phyloP scores from a whole-genome alignment of 2,888 invertebrate species.

The Disparrhopalites patrizii region DNA sequence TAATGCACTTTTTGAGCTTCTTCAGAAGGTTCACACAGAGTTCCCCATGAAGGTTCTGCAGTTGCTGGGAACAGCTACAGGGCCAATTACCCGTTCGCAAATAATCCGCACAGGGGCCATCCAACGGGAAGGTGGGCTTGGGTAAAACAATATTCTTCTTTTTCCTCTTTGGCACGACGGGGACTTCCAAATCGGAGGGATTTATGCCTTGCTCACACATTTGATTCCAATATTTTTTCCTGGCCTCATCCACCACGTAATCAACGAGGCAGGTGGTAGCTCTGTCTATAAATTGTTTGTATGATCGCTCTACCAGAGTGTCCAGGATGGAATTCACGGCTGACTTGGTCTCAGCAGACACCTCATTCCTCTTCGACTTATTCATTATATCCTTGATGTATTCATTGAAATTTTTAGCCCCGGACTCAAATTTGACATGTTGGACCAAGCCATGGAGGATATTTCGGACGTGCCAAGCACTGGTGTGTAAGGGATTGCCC shows the following conservation, averaged over 20 bases:
- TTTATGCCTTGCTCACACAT: slow-evolving; percentile 6
- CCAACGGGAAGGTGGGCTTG: slow-evolving; percentile 13
- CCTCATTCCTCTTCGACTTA: not conserved
- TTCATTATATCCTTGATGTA: slow-evolving; percentile 15
- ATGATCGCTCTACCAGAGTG: not conserved
- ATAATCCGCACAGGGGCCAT: slow-evolving; percentile 25
- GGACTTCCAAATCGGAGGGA: slow-evolving; percentile 12
- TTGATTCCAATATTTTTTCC: not conserved
- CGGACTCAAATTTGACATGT: slow-evolving; percentile 19
- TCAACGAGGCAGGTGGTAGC: slow-evolving; percentile 21
- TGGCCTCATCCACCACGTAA: slow-evolving; percentile 13
- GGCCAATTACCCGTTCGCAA: not conserved
- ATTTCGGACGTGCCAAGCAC: slow-evolving; percentile 23
- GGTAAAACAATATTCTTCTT: slow-evolving; percentile 2
- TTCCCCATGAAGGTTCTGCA: slow-evolving; percentile 10
- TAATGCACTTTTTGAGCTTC: not conserved
- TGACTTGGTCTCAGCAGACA: slow-evolving; percentile 2
- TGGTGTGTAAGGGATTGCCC: not conserved
- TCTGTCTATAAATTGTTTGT: slow-evolving; percentile 12
- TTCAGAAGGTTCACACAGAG: slow-evolving; percentile 8
- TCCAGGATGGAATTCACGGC: slow-evolving; percentile 18
- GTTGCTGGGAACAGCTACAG: not conserved
- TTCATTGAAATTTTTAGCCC: slow-evolving; percentile 5
- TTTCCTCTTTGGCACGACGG: not conserved
- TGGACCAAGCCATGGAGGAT: slow-evolving; percentile 18